Base-by-base conservation (phyloP, 1,140 invertebrate species). In the Anastrepha obliqua region DNA sequence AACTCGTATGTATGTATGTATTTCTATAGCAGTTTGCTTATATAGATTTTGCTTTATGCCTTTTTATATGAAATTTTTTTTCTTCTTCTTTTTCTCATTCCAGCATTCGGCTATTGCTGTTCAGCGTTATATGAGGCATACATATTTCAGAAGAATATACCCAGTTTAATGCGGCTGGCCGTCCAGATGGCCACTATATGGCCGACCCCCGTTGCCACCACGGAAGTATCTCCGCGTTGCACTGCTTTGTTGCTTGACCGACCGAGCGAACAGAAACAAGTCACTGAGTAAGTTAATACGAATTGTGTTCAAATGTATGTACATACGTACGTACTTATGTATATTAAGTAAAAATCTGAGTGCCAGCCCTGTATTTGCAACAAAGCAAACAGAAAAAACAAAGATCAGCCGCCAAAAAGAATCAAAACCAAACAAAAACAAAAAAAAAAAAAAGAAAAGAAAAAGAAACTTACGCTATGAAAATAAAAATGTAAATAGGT, bases 211-310 rank as follows among this genome's bases (percentile, higher is more conserved):
- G 67, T 17, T 4, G 67, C 67, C 39, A 47, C 8, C 17, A 39
- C 74, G 47, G 74, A 81, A 81, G 47, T 81, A 55, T 51, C 74
- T 81, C 11, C 15, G 11, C 42, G 2, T 17, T 55, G 7, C 9
- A 74, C 60, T 51, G 20, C 39, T 67, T 47, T 70, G 65, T 29
- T 47, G 70, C 44, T 74, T 81, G 47, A 42, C 47, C 74, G 20
- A 51, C 74, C 5, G 74, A 20, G 47, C 74, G 74, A n/a, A 29
- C 15, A 55, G 47, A 81, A 81, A 81, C 47, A 81, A 81, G 47
- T 81, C 47, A 81, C 47, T 81, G 47, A 47, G 74, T 81, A 81
- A 81, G 74, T 55, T 81, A 81, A 81, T 81, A 81, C 47, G 5
- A 47, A 15, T 20, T 67, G 15, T 13, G 1, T 58, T 58, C 13